Evolutionary conservation across 30 jellyfish, hydroid and myxozoan species (phyloP).

Genomic region (Pseudorhiza aurosa): DNA sequence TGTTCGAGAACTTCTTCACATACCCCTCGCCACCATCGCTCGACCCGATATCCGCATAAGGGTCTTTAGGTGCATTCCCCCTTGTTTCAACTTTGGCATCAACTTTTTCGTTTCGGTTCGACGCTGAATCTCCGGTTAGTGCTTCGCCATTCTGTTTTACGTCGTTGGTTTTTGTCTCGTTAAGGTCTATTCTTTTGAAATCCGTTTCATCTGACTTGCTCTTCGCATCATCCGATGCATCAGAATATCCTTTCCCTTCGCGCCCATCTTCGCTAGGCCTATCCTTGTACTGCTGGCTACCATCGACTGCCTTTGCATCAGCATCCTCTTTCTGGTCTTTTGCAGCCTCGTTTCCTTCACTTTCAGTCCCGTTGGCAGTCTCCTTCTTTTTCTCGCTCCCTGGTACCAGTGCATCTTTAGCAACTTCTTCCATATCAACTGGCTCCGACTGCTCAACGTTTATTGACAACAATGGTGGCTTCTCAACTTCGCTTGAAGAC

Average conservation of each 20-base stretch:
- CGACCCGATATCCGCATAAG: constrained; percentile 50
- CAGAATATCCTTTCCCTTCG: too few relatives aligned
- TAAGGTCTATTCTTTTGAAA: too few relatives aligned
- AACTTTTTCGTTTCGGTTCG: neutral
- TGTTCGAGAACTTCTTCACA: constrained; percentile 6
- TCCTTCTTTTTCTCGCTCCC: neutral
- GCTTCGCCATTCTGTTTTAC: neutral
- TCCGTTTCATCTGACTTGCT: neutral
- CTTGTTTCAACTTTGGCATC: neutral
- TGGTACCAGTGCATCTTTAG: neutral
- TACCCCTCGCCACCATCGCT: constrained; percentile 26
- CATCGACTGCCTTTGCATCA: too few relatives aligned
- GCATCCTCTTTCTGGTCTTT: neutral
- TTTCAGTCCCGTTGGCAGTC: neutral
- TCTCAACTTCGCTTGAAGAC: neutral
- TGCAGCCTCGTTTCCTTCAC: neutral
- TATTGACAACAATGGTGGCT: constrained; percentile 2
- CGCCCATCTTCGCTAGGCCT: too few relatives aligned
- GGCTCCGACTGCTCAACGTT: constrained; percentile 7
- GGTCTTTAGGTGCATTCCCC: neutral
- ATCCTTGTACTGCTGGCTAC: too few relatives aligned
- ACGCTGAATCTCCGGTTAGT: neutral
- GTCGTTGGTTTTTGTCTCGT: too few relatives aligned
- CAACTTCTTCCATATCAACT: neutral
- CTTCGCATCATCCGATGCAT: neutral